A percentile compares a stretch with the other conserved stretches of the same genome.
Conservation (phyloP, 2,113 vertebrate species). For the Chaetodon auriga region DNA sequence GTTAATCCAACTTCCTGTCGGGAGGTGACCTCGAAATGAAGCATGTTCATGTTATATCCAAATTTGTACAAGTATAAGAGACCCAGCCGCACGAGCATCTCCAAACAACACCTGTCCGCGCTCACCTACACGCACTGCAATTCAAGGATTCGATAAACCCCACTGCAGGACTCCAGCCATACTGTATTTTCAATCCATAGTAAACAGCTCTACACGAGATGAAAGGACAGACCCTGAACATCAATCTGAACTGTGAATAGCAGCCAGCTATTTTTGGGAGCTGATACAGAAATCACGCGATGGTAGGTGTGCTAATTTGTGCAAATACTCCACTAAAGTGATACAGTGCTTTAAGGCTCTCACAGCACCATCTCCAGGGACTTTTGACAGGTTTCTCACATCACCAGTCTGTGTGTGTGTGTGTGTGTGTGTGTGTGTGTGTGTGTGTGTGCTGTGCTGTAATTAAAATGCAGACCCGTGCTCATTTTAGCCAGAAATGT, state of each 20-base stretch:
- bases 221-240: background rate
- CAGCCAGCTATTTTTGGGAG: conserved; percentile 18
- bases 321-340: conserved; percentile 43
- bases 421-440: background rate
- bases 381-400: conserved; percentile 54
- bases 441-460: background rate
- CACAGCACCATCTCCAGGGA: conserved; percentile 8
- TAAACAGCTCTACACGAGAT: background rate
- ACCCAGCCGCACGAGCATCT: background rate
- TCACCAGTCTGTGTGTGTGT: conserved; percentile 5
- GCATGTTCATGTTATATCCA: no score
- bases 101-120: background rate
- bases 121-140: background rate
- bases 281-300: conserved; percentile 12
- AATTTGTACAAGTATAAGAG: background rate
- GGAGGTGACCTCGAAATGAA: background rate
- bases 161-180: background rate
- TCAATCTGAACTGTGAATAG: background rate
- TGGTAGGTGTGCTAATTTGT: conserved; percentile 30
- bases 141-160: background rate
- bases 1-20: background rate
- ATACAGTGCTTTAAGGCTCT: conserved; percentile 16
- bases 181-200: background rate
- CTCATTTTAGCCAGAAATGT: conserved; percentile 39
- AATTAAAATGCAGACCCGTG: conserved; percentile 39